These are phyloP conservation scores for Oscheius sp. DNA, from an alignment of 1,140 invertebrate genomes.

Conservation along the genomic window DNA sequence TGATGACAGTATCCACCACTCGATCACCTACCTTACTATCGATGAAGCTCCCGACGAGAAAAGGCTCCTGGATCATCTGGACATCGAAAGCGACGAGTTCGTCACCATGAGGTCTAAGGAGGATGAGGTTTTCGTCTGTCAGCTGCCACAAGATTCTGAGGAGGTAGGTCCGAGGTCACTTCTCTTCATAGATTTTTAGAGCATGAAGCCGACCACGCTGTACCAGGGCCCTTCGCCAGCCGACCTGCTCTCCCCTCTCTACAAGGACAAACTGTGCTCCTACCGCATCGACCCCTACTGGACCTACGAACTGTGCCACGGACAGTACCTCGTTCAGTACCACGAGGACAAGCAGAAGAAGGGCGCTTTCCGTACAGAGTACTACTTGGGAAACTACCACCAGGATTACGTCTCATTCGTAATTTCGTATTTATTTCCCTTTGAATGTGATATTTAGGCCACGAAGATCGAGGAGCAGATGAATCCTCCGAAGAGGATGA, in stretches of 20 bases:
- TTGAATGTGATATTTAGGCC: background rate
- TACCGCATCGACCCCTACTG: constrained; percentile 25
- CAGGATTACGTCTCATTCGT: constrained; percentile 5
- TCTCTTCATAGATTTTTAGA: constrained; percentile 18
- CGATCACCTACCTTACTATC: background rate
- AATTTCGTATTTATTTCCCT: background rate
- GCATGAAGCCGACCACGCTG: background rate
- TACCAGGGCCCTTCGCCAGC: constrained; percentile 13
- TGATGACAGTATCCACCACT: constrained; percentile 17
- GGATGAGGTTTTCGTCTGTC: constrained; percentile 30
- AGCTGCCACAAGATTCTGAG: constrained; percentile 11
- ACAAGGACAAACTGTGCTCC: background rate
- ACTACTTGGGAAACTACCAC: constrained; percentile 29
- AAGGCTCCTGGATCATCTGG: constrained; percentile 1
- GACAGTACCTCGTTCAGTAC: constrained; percentile 35
- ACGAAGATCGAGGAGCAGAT: constrained; percentile 32
- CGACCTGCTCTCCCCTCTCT: constrained; percentile 6
- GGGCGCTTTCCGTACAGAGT: constrained; percentile 1
- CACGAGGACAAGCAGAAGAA: constrained; percentile 32
- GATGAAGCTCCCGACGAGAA: background rate
- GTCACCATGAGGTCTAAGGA: constrained; percentile 6
- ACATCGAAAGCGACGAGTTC: background rate
- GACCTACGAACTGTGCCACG: constrained; percentile 38
- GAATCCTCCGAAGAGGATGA: constrained; percentile 32
- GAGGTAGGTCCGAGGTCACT: constrained; percentile 22